Percentiles rank a stretch among this genome's conserved stretches.
Conservation (phyloP, 92 coral and sea anemone species). For the Palythoa grandis region DNA sequence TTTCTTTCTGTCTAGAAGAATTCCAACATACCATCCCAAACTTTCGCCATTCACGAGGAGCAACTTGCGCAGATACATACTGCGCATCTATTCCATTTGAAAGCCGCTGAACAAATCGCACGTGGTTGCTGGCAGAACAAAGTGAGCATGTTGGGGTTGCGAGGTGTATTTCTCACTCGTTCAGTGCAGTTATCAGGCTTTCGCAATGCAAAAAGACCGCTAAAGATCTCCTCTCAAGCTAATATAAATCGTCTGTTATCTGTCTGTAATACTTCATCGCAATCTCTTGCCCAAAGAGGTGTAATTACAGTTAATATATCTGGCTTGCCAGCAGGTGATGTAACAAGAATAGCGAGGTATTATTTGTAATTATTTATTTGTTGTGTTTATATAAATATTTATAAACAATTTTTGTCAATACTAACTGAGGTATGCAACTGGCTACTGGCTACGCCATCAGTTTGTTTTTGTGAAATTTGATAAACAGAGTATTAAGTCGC, state of each 20-base stretch:
- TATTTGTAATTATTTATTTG: no score
- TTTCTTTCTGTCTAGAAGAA: conserved; percentile 27
- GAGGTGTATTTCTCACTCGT: conserved; percentile 15
- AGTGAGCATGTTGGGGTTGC: conserved; percentile 20
- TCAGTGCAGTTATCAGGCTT: conserved; percentile 10
- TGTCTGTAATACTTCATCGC: background rate
- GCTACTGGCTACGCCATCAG: no score
- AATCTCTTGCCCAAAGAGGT: background rate
- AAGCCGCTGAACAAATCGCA: conserved; percentile 35
- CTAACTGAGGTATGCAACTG: background rate
- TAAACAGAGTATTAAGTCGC: no score
- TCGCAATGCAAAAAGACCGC: background rate
- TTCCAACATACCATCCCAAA: conserved; percentile 18
- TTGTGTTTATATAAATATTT: background rate
- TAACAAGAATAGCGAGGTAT: conserved; percentile 30
- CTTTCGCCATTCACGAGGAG: conserved; percentile 44
- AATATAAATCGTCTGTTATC: background rate
- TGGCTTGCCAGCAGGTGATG: conserved; percentile 22
- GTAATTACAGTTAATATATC: background rate
- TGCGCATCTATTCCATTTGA: conserved; percentile 1
- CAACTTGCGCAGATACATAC: background rate
- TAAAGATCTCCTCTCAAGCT: conserved; percentile 10
- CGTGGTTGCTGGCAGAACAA: background rate
- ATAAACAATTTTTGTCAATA: background rate
- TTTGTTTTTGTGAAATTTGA: no score